Evolutionary conservation across 2,113 vertebrate genomes (phyloP), one percentile per base, ranked within the genome.

Genomic region (Ailurus styani): DNA sequence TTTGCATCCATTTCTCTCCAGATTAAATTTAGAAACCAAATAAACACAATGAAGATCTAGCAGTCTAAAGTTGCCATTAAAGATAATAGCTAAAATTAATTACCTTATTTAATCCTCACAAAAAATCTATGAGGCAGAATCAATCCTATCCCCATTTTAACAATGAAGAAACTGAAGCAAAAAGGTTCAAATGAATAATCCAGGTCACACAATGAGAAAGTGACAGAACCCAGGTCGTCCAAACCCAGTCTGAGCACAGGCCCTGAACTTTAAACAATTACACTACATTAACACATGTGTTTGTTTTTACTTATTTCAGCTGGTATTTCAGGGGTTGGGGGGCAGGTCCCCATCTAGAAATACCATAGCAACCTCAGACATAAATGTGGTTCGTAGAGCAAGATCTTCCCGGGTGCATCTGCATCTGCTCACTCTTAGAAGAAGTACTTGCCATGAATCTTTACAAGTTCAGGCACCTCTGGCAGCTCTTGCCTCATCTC

Each of bases 41-140:
- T 84, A 96, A 96, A 57, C 9, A 64, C 34, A 70, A 18, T 57
- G 68, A 77, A 50, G 14, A 55, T 37, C 50, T 54, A 31, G 27
- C 17, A 62, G 25, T 84, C 45, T 66, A 29, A 90, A 40, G 17
- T 75, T 83, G 52, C 54, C 27, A 55, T 64, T 85, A 66, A 93
- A 89, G 40, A 93, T 64, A 88, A 87, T 55, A 89, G 55, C 42
- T 95, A 90, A 84, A 93, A 87, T 84, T 64, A 94, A 85, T 73
- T 52, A 68, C 29, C 5, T 55, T 82, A 18, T n/a, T 96, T 93
- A 95, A 90, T 62, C 72, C 57, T 78, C 27, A 83, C 72, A 54
- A 72, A 12, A 25, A 57, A 62, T 66, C 72, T 91, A 21, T 68
- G 42, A 93, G 52, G 75, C 45, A 72, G 64, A 82, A 54, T 75